Evolutionary conservation across 53 echinoderm and acorn worm genomes (phyloP).

Genomic region (Actinopyga echinites): DNA sequence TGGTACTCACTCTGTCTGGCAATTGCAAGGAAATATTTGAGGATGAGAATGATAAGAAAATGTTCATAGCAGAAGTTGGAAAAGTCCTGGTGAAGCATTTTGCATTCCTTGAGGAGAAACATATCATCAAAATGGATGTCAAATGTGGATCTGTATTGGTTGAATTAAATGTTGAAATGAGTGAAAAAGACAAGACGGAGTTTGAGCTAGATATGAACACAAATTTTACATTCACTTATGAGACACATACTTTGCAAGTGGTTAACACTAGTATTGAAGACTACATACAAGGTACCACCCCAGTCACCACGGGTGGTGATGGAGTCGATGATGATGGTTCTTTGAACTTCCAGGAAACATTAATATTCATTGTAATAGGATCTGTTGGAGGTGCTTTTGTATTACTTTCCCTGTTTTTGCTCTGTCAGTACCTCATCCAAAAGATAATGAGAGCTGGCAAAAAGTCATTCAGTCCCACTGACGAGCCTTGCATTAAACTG

Average conservation of each 20-base stretch:
- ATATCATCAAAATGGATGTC: not conserved
- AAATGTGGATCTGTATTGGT: not conserved
- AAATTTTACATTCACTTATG: not conserved
- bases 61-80: slow-evolving; percentile 46
- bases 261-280: not conserved
- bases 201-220: not conserved
- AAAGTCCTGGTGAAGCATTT: slow-evolving; percentile 12
- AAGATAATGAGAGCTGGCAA: slow-evolving; percentile 50
- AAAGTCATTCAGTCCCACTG: slow-evolving; percentile 67
- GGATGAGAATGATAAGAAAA: slow-evolving; percentile 10
- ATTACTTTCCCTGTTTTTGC: slow-evolving; percentile 60
- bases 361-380: slow-evolving; percentile 81
- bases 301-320: not conserved
- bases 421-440: slow-evolving; percentile 64
- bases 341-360: slow-evolving; percentile 46
- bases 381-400: slow-evolving; percentile 65
- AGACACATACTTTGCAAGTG: not conserved
- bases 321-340: not conserved
- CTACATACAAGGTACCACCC: not conserved
- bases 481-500: slow-evolving; percentile 81
- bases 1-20: slow-evolving; percentile 28
- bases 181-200: not conserved
- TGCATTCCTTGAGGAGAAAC: not conserved
- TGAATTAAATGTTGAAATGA: not conserved
- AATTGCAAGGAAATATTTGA: slow-evolving; percentile 51